Base-by-base conservation (phyloP, 2,888 invertebrate genomes). In the Drosophila kokeensis region DNA sequence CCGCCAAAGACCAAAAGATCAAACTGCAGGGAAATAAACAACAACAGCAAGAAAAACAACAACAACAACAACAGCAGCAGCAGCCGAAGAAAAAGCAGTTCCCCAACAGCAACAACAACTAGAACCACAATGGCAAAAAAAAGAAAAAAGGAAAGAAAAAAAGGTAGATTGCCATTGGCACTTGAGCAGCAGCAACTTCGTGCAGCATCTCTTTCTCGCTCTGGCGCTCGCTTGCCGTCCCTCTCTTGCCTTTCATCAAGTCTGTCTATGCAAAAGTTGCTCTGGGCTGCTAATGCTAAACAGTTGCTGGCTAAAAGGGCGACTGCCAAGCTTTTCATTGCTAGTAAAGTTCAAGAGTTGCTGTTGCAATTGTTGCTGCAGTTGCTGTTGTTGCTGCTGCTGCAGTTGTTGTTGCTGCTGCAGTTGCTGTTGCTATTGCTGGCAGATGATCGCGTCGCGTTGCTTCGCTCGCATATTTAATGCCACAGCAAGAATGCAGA, bases 1-100 rank as follows among this genome's bases (percentile, higher is more conserved):
- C 90, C 87, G 90, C 87, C 87, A 87, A 87, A 87, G 87, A 89
- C 87, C 90, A 89, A 87, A 90, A 87, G 87, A 87, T 87, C 87
- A 87, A 87, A 82, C 84, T 78, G 74, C 77, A 83, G 67, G 76
- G 87, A 90, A 90, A 87, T 90, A 86, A 90, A 90, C 90, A 86
- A 89, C 87, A 87, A 65, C 75, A 73, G 36, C 84, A 64, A 21
- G 45, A 89, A 89, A 87, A 86, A 82, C 87, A 83, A 61, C 75
- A 73, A 15, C 81, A 66, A 32, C 66, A 61, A 21, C 55, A 73
- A 7, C 54, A 66, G 0, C 69, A 71, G 7, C 58, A 66, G 15
- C 59, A 73, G 18, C 64, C 68, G 36, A 38, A 57, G 57, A 57
- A 57, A 57, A 57, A 57, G 57, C 57, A 42, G 57, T 57, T 57